Evolutionary conservation across 92 coral and sea anemone genomes (phyloP).

Genomic region (Zoanthus sociatus): DNA sequence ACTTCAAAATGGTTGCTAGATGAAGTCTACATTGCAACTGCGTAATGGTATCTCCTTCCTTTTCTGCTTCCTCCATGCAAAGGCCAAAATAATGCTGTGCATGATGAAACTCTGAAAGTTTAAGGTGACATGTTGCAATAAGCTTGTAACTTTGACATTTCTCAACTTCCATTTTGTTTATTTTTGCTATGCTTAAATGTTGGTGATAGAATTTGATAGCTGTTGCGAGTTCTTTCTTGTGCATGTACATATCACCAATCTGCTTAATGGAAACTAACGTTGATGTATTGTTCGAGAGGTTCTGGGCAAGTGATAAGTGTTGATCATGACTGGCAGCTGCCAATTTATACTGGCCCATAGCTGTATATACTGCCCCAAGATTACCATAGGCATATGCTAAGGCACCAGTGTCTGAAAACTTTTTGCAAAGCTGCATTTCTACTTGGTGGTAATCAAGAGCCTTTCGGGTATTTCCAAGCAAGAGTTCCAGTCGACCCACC

Average conservation of each 20-base stretch:
- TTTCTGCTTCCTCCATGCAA: constrained; percentile 69
- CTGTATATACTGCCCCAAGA: constrained; percentile 79
- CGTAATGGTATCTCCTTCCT: constrained; percentile 64
- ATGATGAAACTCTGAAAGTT: constrained; percentile 76
- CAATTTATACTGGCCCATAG: constrained; percentile 69
- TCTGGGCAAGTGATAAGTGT: constrained; percentile 79
- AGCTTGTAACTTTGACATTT: constrained; percentile 75
- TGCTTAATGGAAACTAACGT: constrained; percentile 73
- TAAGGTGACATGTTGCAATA: constrained; percentile 71
- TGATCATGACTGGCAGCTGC: constrained; percentile 81
- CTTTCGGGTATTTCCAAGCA: constrained; percentile 69
- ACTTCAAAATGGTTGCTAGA: constrained; percentile 76
- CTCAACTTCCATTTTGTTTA: constrained; percentile 62
- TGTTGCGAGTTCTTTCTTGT: constrained; percentile 65
- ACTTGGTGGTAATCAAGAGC: constrained; percentile 78
- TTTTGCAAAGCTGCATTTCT: constrained; percentile 75
- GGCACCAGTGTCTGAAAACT: constrained; percentile 64
- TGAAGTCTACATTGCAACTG: constrained; percentile 64
- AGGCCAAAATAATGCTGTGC: constrained; percentile 77
- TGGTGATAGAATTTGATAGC: constrained; percentile 81
- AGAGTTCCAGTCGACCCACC: constrained; percentile 76
- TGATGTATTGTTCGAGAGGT: constrained; percentile 70
- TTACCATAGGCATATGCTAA: constrained; percentile 85
- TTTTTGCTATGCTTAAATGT: constrained; percentile 68
- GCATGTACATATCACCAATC: constrained; percentile 79